Conservation (phyloP, 2,888 invertebrate species). For the Chrysolina americana region DNA sequence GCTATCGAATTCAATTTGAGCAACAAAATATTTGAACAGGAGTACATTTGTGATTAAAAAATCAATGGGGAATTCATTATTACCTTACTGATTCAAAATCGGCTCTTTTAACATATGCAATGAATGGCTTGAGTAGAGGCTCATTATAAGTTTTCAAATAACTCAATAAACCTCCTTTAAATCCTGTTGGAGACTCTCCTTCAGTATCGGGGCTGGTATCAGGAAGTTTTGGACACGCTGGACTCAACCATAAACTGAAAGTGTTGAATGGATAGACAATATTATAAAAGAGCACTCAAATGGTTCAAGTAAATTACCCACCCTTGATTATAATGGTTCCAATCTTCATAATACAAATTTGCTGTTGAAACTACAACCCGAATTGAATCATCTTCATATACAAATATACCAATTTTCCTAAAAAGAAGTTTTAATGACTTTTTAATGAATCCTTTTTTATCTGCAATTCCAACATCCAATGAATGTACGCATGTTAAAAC, state of each 20-base stretch:
- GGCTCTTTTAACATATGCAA: constrained; percentile 80
- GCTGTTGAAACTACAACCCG: constrained; percentile 92
- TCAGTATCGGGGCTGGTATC: constrained; percentile 70
- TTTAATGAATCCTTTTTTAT: not conserved
- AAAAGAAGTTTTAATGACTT: constrained; percentile 51
- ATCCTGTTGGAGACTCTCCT: constrained; percentile 88
- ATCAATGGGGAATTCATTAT: constrained; percentile 42
- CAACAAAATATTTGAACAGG: too few relatives aligned
- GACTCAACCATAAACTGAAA: constrained; percentile 90
- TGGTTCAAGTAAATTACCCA: too few relatives aligned
- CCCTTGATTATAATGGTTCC: constrained; percentile 96
- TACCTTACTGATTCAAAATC: constrained; percentile 89
- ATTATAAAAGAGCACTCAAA: too few relatives aligned
- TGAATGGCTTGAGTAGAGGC: constrained; percentile 80
- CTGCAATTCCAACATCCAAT: not conserved
- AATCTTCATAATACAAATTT: constrained; percentile 92
- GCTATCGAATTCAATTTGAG: too few relatives aligned
- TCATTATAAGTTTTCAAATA: constrained; percentile 85
- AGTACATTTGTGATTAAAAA: not conserved
- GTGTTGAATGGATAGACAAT: not conserved
- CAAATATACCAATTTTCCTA: constrained; percentile 90
- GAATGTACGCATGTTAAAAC: not conserved
- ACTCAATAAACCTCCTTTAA: constrained; percentile 82
- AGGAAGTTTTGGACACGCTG: constrained; percentile 79
- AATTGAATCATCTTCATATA: constrained; percentile 86